phyloP scores from a whole-genome alignment of 2,113 vertebrate genomes.

The Pachyramphus minor region DNA sequence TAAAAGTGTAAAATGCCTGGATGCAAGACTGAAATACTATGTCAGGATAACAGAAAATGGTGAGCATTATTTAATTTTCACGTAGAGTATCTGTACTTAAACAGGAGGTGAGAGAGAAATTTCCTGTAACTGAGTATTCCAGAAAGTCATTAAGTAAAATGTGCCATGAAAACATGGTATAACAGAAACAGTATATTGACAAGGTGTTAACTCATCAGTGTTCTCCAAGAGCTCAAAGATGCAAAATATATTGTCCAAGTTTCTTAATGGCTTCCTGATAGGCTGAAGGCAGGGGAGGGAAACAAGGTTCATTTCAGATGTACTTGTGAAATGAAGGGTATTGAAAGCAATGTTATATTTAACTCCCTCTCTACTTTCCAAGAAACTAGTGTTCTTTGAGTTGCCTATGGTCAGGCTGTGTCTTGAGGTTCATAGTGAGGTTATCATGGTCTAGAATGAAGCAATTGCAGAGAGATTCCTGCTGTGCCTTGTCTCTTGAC shows the following conservation, averaged over 20 bases:
- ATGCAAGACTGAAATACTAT: not conserved
- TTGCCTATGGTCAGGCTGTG: not conserved
- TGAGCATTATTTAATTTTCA: not conserved
- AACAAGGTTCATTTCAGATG: not conserved
- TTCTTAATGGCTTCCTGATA: not conserved
- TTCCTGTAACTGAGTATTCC: not conserved
- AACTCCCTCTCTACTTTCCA: not conserved
- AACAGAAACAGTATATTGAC: not conserved
- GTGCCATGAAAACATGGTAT: not conserved
- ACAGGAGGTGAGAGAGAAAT: not conserved
- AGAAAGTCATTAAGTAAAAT: conserved; percentile 9
- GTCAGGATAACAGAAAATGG: not conserved
- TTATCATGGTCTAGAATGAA: not conserved
- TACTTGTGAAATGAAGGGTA: not conserved
- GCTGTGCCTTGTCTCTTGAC: not conserved
- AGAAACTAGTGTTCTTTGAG: not conserved
- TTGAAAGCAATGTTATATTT: not conserved
- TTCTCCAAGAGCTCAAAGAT: not conserved
- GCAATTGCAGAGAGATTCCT: not conserved
- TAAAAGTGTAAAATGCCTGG: not conserved
- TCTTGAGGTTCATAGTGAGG: not conserved
- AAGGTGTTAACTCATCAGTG: not conserved
- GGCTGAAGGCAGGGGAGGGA: not conserved
- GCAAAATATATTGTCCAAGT: not conserved
- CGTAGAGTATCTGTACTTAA: not conserved